Evolutionary conservation across 1,140 invertebrate species (phyloP), one percentile per base, ranked within the genome.

Genomic region (Bombus confusus): DNA sequence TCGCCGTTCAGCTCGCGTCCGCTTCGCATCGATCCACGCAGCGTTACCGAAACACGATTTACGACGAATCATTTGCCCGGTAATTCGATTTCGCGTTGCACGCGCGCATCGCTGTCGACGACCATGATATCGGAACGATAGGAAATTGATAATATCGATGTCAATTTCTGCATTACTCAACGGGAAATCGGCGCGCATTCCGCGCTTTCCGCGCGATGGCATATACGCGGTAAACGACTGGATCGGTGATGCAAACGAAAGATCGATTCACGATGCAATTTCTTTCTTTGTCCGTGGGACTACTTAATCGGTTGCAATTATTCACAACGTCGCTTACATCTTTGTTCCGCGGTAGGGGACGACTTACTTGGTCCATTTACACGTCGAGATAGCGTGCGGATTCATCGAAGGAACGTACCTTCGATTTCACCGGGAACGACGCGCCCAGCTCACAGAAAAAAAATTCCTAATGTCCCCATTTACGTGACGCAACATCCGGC

Each of bases 401-500:
- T 52, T 62, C n/a, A 52, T 68, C 47, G 43, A 78, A 57, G n/a
- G 22, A n/a, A n/a, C 47, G 71, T 47, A 57, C 37, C 57, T 69
- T 77, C 34, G 74, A 78, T 83, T 69, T 69, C 74, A 75, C 41
- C n/a, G 57, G 71, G 25, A 52, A 64, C 31, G 62, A 76, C 66
- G 52, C 75, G 25, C 66, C 83, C 52, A 72, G 25, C 47, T 77
- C 43, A 71, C 34, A 41, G 66, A 57, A 57, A 78, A 83, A 80
- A 69, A 85, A 69, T 68, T 86, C 80, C 77, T 90, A 90, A 90
- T 80, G 82, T 79, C 52, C 25, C 73, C 52, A 59, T 85, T 89
- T 71, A 62, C 43, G 57, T 66, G 82, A 90, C 76, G 86, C 47
- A 86, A 86, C 79, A 90, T 90, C 88, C 88, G 89, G 72, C 62